These are phyloP conservation scores for Drosophila suzukii DNA, from an alignment of 1,140 invertebrate species.

Conservation along the genomic window DNA sequence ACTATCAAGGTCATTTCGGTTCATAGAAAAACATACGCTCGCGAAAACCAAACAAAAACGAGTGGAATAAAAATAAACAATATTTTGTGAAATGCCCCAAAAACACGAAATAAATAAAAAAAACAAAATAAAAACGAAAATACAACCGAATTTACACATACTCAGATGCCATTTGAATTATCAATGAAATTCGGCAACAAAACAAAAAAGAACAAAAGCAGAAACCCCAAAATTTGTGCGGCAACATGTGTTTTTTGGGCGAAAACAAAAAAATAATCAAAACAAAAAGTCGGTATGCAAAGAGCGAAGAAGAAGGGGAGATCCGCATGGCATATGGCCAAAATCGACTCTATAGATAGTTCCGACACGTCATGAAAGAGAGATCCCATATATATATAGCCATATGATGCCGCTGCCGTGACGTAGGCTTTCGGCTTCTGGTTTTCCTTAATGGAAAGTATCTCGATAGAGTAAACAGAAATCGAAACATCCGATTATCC, in stretches of 20 bases:
- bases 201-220: conserved; percentile 54
- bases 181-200: conserved; percentile 73
- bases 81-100: conserved; percentile 41
- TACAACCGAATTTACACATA: conserved; percentile 45
- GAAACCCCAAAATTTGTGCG: conserved; percentile 45
- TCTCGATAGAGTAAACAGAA: conserved; percentile 21
- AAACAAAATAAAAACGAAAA: conserved; percentile 31
- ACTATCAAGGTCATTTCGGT: conserved; percentile 31
- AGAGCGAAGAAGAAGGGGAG: conserved; percentile 14
- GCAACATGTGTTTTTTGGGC: conserved; percentile 40
- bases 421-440: conserved; percentile 19
- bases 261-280: conserved; percentile 12
- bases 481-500: conserved; percentile 3
- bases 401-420: conserved; percentile 25
- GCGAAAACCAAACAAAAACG: conserved; percentile 37
- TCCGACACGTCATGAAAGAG: conserved; percentile 21
- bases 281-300: conserved; percentile 7
- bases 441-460: conserved; percentile 16
- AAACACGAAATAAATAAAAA: conserved; percentile 23
- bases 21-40: conserved; percentile 29
- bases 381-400: conserved; percentile 39
- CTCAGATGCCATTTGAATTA: conserved; percentile 62
- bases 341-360: conserved; percentile 52
- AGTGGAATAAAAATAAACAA: conserved; percentile 64
- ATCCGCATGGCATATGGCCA: conserved; percentile 28